phyloP scores from a whole-genome alignment of 2,113 vertebrate species.

The Panthera leo region DNA sequence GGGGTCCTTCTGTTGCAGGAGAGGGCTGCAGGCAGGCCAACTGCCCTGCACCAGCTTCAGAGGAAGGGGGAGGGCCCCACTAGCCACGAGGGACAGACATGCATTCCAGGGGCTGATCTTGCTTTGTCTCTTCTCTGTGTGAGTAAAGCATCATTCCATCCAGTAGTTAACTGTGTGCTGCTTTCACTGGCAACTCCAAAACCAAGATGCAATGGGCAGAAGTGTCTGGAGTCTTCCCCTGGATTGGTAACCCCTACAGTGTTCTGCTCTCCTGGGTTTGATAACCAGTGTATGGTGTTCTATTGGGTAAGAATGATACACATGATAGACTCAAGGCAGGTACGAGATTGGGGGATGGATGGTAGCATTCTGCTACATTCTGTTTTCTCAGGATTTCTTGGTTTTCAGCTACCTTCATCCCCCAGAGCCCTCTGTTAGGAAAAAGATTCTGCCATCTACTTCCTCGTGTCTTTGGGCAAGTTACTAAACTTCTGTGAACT shows the following conservation, averaged over 20 bases:
- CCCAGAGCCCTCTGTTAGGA: not conserved
- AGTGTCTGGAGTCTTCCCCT: not conserved
- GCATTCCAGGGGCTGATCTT: not conserved
- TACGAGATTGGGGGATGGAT: not conserved
- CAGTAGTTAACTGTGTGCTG: not conserved
- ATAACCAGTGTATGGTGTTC: not conserved
- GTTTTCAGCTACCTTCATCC: not conserved
- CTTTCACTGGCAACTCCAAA: not conserved
- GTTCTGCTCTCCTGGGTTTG: not conserved
- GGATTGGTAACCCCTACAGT: not conserved
- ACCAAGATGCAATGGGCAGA: not conserved
- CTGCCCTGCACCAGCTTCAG: not conserved
- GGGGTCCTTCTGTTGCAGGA: not conserved
- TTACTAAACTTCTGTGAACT: constrained; percentile 18
- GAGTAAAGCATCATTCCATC: not conserved
- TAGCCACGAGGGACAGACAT: not conserved
- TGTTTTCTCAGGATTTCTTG: not conserved
- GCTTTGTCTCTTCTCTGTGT: not conserved
- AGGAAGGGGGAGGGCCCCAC: not conserved
- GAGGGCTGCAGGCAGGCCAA: not conserved
- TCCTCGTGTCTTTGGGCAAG: not conserved
- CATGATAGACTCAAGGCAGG: not conserved
- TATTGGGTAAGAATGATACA: not conserved
- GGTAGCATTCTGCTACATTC: not conserved
- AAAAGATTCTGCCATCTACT: not conserved